phyloP scores from a whole-genome alignment of 1,140 invertebrate genomes.

The honey bee (Apis mellifera) region DNA sequence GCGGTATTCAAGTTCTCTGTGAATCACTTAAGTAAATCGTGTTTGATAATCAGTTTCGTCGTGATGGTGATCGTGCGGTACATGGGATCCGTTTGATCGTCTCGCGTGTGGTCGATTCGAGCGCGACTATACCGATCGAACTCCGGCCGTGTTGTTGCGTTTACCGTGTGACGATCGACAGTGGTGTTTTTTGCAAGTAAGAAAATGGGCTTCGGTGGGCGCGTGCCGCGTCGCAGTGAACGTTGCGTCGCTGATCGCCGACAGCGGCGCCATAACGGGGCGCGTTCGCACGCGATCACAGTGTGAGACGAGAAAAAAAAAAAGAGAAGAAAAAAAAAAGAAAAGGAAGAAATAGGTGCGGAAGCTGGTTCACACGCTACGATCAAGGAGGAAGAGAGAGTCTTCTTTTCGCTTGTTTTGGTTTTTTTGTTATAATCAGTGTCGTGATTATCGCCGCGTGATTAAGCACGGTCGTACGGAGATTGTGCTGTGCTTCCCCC shows the following conservation, averaged over 20 bases:
- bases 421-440: constrained; percentile 6
- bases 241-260: constrained; percentile 41
- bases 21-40: constrained; percentile 13
- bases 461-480: not conserved
- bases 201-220: constrained; percentile 43
- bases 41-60: not conserved
- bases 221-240: constrained; percentile 52
- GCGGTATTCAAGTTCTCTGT: not conserved
- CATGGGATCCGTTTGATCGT: not conserved
- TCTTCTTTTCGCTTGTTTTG: not conserved
- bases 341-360: not conserved
- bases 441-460: constrained; percentile 3
- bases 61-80: constrained; percentile 1
- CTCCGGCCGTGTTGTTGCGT: not conserved
- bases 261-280: constrained; percentile 58
- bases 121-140: constrained; percentile 6
- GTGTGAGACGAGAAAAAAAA: constrained; percentile 31
- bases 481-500: constrained; percentile 12
- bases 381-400: not conserved
- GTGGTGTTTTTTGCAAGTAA: not conserved
- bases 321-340: not conserved
- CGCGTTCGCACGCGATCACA: constrained; percentile 46
- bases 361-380: not conserved
- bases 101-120: constrained; percentile 1
- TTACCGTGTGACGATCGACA: constrained; percentile 4